A percentile compares a stretch with the other conserved stretches of the same genome.
Evolutionary conservation across 2,888 invertebrate species (phyloP).

Genomic region (Leptura quadrifasciata): DNA sequence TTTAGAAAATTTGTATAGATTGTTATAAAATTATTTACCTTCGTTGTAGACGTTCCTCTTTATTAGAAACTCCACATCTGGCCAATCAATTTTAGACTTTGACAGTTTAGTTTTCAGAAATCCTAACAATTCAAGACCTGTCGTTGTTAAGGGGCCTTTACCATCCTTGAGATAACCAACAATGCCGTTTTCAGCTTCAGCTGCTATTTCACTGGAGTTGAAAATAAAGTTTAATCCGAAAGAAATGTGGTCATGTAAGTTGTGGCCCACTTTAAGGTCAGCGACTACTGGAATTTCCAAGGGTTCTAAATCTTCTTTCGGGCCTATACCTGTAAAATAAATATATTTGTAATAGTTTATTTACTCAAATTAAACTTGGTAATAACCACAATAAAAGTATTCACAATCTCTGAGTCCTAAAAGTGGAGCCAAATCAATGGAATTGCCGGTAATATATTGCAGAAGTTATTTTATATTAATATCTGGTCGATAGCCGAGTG

Average conservation of each 20-base stretch:
- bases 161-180: slow-evolving; percentile 68
- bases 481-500: no score
- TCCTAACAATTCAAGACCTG: slow-evolving; percentile 63
- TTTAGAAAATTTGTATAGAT: no score
- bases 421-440: no score
- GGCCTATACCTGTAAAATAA: slow-evolving; percentile 77
- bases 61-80: slow-evolving; percentile 67
- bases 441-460: no score
- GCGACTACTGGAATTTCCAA: slow-evolving; percentile 76
- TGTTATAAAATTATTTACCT: slow-evolving; percentile 36
- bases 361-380: no score
- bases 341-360: neutral
- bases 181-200: slow-evolving; percentile 54
- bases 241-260: slow-evolving; percentile 82
- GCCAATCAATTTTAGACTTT: slow-evolving; percentile 63
- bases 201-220: slow-evolving; percentile 15
- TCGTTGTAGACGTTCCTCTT: slow-evolving; percentile 57
- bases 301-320: slow-evolving; percentile 77
- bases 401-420: no score
- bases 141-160: slow-evolving; percentile 65
- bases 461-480: no score
- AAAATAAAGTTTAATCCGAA: slow-evolving; percentile 78
- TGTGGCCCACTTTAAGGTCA: slow-evolving; percentile 81
- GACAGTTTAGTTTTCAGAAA: slow-evolving; percentile 68
- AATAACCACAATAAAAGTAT: no score